Percentiles rank a stretch among this genome's conserved stretches.
phyloP scores from a whole-genome alignment of 1,140 invertebrate genomes.

The Magallana gigas region DNA sequence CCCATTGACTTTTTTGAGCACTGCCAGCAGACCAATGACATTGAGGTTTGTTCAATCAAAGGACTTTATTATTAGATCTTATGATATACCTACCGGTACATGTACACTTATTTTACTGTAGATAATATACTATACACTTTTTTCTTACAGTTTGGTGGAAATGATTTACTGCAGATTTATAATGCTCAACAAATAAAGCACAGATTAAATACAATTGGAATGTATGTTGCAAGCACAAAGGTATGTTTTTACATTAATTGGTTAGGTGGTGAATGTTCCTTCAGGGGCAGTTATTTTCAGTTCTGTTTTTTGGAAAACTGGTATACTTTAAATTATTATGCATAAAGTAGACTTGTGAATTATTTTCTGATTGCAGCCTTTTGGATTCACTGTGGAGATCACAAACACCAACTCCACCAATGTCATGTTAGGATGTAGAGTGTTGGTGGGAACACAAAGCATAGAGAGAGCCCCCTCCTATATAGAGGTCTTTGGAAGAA shows the following conservation, averaged over 20 bases:
- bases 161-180: constrained; percentile 96
- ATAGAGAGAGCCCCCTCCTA: constrained; percentile 89
- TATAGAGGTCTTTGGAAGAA: constrained; percentile 90
- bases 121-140: constrained; percentile 12
- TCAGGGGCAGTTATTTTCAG: too few species aligned
- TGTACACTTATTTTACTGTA: neutral
- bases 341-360: too few species aligned
- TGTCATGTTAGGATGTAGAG: constrained; percentile 89
- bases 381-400: constrained; percentile 93
- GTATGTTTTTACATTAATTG: constrained; percentile 53
- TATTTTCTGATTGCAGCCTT: constrained; percentile 83
- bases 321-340: too few species aligned
- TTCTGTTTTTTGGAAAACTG: too few species aligned
- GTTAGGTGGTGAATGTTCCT: too few species aligned
- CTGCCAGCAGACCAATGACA: constrained; percentile 92
- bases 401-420: constrained; percentile 91
- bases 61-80: neutral
- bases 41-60: constrained; percentile 82
- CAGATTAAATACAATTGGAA: constrained; percentile 89
- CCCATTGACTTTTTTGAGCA: constrained; percentile 98
- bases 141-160: constrained; percentile 88
- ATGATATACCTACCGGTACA: neutral
- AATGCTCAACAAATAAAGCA: constrained; percentile 96
- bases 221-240: constrained; percentile 78
- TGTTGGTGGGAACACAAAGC: constrained; percentile 93